Conservation (phyloP, 2,888 invertebrate species). For the Chalcis sispes region DNA sequence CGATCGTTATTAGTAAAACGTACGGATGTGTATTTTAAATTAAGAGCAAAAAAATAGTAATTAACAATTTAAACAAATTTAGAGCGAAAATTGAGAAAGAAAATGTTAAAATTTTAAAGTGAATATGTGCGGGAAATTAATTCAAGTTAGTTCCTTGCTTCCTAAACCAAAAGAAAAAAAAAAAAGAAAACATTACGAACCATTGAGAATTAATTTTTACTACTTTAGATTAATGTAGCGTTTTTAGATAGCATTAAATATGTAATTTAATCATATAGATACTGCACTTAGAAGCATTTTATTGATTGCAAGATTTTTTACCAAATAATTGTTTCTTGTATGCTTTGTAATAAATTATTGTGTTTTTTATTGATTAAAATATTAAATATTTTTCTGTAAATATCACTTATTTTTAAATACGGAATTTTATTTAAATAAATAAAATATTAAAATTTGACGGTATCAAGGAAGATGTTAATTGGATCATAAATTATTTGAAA, state of each 20-base stretch:
- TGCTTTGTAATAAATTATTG: background rate
- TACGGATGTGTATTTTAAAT: slow-evolving; percentile 13
- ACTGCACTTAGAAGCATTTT: slow-evolving; percentile 30
- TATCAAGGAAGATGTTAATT: too few relatives aligned
- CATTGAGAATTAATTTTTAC: slow-evolving; percentile 37
- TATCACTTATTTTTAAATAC: background rate
- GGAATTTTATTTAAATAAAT: too few relatives aligned
- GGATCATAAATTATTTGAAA: too few relatives aligned
- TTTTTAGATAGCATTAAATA: slow-evolving; percentile 7
- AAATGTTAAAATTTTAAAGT: slow-evolving; percentile 5
- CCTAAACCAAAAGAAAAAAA: slow-evolving; percentile 28
- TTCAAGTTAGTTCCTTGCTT: slow-evolving; percentile 46
- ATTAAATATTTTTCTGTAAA: slow-evolving; percentile 1
- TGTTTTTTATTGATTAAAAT: background rate
- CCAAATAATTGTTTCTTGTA: background rate
- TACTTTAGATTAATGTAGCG: slow-evolving; percentile 22
- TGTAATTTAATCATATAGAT: slow-evolving; percentile 22
- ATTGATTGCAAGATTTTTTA: background rate
- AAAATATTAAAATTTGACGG: too few relatives aligned
- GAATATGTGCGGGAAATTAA: background rate
- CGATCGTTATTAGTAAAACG: slow-evolving; percentile 10
- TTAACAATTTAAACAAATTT: too few relatives aligned
- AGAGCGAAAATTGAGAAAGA: background rate
- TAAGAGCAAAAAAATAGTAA: slow-evolving; percentile 28
- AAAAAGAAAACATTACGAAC: slow-evolving; percentile 11